Conservation (phyloP, 2,888 invertebrate species). For the Nudaria mundana region DNA sequence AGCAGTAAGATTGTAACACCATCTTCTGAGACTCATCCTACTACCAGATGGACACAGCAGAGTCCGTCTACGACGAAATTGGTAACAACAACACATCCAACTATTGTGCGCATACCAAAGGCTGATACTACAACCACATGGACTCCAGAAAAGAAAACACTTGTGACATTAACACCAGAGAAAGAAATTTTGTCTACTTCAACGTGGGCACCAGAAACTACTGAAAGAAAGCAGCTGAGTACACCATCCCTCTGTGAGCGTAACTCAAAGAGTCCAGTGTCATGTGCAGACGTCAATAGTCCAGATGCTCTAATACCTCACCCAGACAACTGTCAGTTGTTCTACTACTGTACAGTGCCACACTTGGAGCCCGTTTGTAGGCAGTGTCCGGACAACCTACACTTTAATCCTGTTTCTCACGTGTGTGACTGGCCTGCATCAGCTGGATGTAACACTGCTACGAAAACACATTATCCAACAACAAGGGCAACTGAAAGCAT, state of each 20-base stretch:
- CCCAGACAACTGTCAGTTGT: neutral
- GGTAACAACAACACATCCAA: too few relatives aligned
- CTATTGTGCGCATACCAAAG: too few relatives aligned
- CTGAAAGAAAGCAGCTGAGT: neutral
- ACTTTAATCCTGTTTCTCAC: neutral
- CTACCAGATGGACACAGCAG: too few relatives aligned
- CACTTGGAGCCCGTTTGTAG: neutral
- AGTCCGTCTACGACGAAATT: too few relatives aligned
- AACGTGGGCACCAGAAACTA: too few relatives aligned
- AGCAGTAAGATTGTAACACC: too few relatives aligned
- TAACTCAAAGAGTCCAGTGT: neutral
- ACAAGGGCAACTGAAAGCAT: neutral
- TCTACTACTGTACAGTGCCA: neutral
- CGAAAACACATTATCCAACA: conserved; percentile 15
- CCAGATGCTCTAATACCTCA: neutral
- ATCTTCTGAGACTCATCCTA: too few relatives aligned
- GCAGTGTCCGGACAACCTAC: neutral
- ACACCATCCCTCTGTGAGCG: neutral
- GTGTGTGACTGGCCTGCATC: neutral
- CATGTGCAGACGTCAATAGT: conserved; percentile 4
- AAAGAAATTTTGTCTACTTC: too few relatives aligned
- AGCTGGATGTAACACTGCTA: conserved; percentile 9
- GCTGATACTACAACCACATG: too few relatives aligned
- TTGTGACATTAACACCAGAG: too few relatives aligned
- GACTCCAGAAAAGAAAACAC: too few relatives aligned